phyloP scores from a whole-genome alignment of 2,888 invertebrate species.

The Leptarthrus brevirostris region DNA sequence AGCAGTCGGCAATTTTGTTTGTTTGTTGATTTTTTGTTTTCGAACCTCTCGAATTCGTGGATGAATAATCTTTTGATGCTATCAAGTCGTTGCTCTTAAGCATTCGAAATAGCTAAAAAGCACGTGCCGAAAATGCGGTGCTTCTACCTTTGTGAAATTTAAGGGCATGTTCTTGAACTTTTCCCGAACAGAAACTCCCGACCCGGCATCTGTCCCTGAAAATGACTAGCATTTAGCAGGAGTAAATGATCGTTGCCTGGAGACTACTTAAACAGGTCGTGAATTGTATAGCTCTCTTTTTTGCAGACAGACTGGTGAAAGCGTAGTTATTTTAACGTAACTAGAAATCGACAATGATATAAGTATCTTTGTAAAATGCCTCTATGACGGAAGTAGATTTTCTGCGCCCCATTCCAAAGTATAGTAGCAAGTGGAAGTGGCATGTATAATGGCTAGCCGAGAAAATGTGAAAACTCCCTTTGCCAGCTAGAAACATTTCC shows the following conservation, averaged over 20 bases:
- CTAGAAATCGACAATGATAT: not conserved
- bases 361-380: not conserved
- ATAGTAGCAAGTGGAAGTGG: not conserved
- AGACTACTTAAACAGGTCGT: not conserved
- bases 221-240: not conserved
- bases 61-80: too few relatives aligned
- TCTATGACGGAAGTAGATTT: not conserved
- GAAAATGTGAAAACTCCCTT: slow-evolving; percentile 9
- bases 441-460: not conserved
- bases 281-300: not conserved
- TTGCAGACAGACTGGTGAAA: not conserved
- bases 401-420: too few relatives aligned
- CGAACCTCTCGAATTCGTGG: too few relatives aligned
- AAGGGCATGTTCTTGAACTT: not conserved
- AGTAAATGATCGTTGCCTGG: not conserved
- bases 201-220: not conserved
- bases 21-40: too few relatives aligned
- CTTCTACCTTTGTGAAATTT: not conserved
- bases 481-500: slow-evolving; percentile 17
- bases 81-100: too few relatives aligned
- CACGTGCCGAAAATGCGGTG: too few relatives aligned
- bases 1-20: too few relatives aligned
- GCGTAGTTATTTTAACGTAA: not conserved
- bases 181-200: not conserved
- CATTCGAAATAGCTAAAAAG: too few relatives aligned